Conservation (phyloP, 2,113 vertebrate genomes). For the Euleptes europaea region DNA sequence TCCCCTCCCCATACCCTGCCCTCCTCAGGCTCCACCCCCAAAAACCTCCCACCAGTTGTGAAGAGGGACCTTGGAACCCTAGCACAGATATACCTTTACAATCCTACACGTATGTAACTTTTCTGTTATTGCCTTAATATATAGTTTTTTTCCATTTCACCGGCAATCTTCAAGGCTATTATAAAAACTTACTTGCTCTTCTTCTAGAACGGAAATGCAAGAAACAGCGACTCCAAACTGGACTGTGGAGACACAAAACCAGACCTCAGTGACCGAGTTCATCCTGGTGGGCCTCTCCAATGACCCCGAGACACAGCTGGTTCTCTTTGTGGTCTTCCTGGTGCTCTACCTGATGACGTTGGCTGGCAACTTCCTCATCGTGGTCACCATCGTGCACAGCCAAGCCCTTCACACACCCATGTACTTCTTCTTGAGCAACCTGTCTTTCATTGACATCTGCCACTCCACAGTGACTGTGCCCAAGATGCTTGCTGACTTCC, state of each 20-base stretch:
- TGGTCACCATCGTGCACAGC: slow-evolving; percentile 56
- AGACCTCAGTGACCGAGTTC: slow-evolving; percentile 55
- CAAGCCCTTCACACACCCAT: slow-evolving; percentile 62
- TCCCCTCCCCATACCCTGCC: too few species aligned
- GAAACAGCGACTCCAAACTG: slow-evolving; percentile 37
- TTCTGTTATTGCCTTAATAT: neutral
- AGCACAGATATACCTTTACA: too few species aligned
- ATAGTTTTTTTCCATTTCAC: too few species aligned
- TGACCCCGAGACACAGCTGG: slow-evolving; percentile 35
- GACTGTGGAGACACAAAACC: slow-evolving; percentile 42
- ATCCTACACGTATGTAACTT: neutral
- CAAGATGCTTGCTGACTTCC: slow-evolving; percentile 62
- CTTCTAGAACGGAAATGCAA: slow-evolving; percentile 37
- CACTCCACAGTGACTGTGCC: slow-evolving; percentile 68
- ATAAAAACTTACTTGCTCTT: neutral
- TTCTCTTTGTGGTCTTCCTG: slow-evolving; percentile 57
- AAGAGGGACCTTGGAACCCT: too few species aligned
- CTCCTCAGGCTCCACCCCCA: too few species aligned
- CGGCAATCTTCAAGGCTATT: neutral
- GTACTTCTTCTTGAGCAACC: slow-evolving; percentile 73
- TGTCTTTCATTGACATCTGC: slow-evolving; percentile 70
- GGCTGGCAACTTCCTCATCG: slow-evolving; percentile 60
- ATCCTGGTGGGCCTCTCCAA: slow-evolving; percentile 57
- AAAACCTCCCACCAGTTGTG: too few species aligned
- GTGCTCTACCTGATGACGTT: slow-evolving; percentile 61